Base-by-base conservation (phyloP, 2,113 vertebrate genomes). In the Guaruba guarouba region DNA sequence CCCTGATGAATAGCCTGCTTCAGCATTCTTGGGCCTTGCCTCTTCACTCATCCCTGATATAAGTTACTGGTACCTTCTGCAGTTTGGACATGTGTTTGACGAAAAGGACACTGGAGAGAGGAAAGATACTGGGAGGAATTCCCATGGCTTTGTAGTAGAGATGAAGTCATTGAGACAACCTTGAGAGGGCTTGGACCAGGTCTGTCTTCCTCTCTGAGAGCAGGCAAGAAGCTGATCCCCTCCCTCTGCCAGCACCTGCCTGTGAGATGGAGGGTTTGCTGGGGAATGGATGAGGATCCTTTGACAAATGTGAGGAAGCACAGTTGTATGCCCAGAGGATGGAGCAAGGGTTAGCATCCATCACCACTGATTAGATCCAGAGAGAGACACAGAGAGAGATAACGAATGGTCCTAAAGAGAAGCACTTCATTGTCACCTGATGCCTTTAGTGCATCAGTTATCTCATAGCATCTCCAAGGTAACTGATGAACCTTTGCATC, bases 351-450 rank as follows among this genome's bases (percentile, higher is more conserved):
- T 78, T 88, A 67, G 68, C 94, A 97, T 98, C 88, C 57, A 82
- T 98, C 96, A 97, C 86, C 39, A 19, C 95, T 95, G 94, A 95
- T 98, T 96, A 95, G 86, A 85, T 95, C 49, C 14, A 5, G 79
- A 31, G 37, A 66, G 57, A 83, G 78, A 97, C 22, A 48, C 49
- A 71, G 69, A 70, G 79, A 95, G 92, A 96, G 82, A 83, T 95
- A 97, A 97, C 29, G 71, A 94, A 95, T 92, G 75, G 68, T 91
- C 86, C 73, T 68, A 44, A 90, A 81, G 64, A 91, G 86, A 62
- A 67, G 63, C 82, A 86, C 62, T 86, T 83, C 86, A 73, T 80
- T 52, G 63, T 71, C 71, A 59, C 3, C 3, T 85, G 73, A 70
- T 75, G 90, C 88, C 82, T 81, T 67, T 81, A 43, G 59, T 73